Conservation (phyloP, 2,888 invertebrate species). For the Tenthredo scrophulariae region DNA sequence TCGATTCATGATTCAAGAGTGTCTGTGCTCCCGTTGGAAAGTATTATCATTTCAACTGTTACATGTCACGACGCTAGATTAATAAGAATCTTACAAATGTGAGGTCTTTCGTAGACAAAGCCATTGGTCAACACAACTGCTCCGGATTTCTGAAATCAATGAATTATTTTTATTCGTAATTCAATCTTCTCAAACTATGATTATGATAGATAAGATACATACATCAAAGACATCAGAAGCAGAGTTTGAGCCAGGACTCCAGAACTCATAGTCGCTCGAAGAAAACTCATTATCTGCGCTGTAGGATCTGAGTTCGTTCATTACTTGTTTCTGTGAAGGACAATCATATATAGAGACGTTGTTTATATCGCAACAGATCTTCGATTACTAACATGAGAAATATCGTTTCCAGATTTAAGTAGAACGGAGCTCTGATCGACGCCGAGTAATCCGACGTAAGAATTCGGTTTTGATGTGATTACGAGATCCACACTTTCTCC, state of each 20-base stretch:
- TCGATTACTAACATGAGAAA: conserved; percentile 78
- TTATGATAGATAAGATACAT: conserved; percentile 63
- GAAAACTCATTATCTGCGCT: conserved; percentile 79
- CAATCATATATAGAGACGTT: no score
- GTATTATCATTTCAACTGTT: background rate
- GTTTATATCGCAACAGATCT: background rate
- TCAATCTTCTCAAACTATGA: background rate
- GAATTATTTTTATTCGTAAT: conserved; percentile 25
- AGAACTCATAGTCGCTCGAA: conserved; percentile 75
- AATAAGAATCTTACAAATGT: conserved; percentile 80
- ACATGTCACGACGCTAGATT: background rate
- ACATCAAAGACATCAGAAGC: conserved; percentile 83
- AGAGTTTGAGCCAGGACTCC: conserved; percentile 84
- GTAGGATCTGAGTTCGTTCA: conserved; percentile 83
- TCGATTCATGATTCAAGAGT: no score
- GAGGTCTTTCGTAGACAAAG: conserved; percentile 82
- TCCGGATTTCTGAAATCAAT: conserved; percentile 85
- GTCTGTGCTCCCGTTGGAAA: background rate
- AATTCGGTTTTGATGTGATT: conserved; percentile 90
- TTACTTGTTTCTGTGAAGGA: conserved; percentile 79
- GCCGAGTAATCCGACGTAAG: conserved; percentile 92
- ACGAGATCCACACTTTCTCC: conserved; percentile 88
- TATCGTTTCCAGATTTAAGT: conserved; percentile 87
- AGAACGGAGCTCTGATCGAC: conserved; percentile 91
- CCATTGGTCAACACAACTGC: conserved; percentile 89